These are phyloP conservation scores for Tromatobia lineatoria DNA, from an alignment of 2,888 invertebrate species.

Conservation along the genomic window DNA sequence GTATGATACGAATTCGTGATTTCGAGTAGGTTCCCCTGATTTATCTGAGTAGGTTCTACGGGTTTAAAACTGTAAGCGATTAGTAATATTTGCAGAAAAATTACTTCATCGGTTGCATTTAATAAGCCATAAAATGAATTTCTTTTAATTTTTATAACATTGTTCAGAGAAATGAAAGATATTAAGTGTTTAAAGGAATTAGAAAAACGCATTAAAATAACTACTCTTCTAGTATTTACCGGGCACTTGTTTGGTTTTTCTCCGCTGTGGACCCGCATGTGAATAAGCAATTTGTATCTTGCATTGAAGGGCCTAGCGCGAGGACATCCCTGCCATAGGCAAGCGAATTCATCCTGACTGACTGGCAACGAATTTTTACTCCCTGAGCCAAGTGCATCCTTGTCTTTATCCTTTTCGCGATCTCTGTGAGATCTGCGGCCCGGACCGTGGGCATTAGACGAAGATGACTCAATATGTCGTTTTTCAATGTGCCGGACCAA, in stretches of 20 bases:
- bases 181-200: background rate
- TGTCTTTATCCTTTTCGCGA: conserved; percentile 69
- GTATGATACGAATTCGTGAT: no score
- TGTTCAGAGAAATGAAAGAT: no score
- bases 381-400: background rate
- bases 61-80: no score
- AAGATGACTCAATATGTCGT: conserved; percentile 91
- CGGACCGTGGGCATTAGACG: conserved; percentile 78
- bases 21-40: no score
- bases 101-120: background rate
- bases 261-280: conserved; percentile 99
- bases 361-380: conserved; percentile 31
- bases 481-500: conserved; percentile 95
- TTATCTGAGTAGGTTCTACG: no score
- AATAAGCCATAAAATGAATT: background rate
- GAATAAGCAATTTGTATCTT: conserved; percentile 97
- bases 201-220: background rate
- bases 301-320: conserved; percentile 98
- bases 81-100: background rate
- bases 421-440: conserved; percentile 77
- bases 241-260: conserved; percentile 99
- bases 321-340: conserved; percentile 97
- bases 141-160: background rate
- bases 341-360: conserved; percentile 92
- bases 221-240: conserved; percentile 88